Percentiles rank a stretch among this genome's conserved stretches.
These are phyloP conservation scores for Drosophila miranda DNA, from an alignment of 1,140 invertebrate genomes.

Conservation along the genomic window DNA sequence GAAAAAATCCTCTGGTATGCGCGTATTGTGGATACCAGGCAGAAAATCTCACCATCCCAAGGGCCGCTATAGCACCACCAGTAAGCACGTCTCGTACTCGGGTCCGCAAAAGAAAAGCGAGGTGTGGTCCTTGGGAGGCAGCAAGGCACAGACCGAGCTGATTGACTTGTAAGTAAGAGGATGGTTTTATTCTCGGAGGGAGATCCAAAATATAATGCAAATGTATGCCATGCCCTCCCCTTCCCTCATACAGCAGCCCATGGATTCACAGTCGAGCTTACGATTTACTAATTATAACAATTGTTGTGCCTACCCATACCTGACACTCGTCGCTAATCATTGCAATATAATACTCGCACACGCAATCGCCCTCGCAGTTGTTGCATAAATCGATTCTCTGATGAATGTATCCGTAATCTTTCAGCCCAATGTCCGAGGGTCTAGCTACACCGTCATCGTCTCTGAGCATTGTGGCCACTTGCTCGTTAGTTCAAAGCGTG, in stretches of 20 bases:
- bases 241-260: too few relatives aligned
- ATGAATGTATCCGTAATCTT: slow-evolving; percentile 11
- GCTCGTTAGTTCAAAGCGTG: slow-evolving; percentile 43
- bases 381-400: not conserved
- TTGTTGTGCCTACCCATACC: too few relatives aligned
- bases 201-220: too few relatives aligned
- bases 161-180: slow-evolving; percentile 71
- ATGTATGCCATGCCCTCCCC: too few relatives aligned
- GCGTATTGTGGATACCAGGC: slow-evolving; percentile 78
- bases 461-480: slow-evolving; percentile 52
- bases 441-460: slow-evolving; percentile 45
- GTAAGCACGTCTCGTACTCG: slow-evolving; percentile 65
- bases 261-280: too few relatives aligned
- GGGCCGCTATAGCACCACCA: slow-evolving; percentile 66
- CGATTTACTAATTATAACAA: too few relatives aligned
- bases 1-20: slow-evolving; percentile 73
- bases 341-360: too few relatives aligned
- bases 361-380: not conserved
- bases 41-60: slow-evolving; percentile 70
- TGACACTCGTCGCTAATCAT: too few relatives aligned
- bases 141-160: slow-evolving; percentile 67
- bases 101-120: slow-evolving; percentile 73
- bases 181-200: too few relatives aligned
- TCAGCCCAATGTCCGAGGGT: slow-evolving; percentile 46
- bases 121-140: slow-evolving; percentile 77